Conservation (phyloP, 2,797 vertebrate genomes). For the Hydrophis major region DNA sequence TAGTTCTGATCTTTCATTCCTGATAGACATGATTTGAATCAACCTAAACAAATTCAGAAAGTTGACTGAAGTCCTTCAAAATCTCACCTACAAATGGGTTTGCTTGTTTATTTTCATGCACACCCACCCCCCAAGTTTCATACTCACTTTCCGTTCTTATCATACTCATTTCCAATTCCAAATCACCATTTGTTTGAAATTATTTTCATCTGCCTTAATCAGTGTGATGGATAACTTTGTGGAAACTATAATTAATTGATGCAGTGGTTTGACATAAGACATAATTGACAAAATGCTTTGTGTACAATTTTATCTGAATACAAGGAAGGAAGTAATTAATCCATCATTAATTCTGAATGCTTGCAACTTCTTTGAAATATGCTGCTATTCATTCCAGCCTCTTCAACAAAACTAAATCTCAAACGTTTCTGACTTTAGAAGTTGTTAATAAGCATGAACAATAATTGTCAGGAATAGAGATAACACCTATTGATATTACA, state of each 20-base stretch:
- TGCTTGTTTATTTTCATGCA: background rate
- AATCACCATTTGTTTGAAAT: conserved; percentile 64
- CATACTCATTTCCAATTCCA: conserved; percentile 58
- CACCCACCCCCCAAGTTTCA: background rate
- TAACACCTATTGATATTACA: background rate
- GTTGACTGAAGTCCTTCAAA: background rate
- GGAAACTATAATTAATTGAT: conserved; percentile 74
- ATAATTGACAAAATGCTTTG: conserved; percentile 72
- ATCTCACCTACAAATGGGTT: background rate
- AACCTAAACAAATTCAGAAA: background rate
- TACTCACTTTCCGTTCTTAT: background rate
- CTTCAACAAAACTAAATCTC: conserved; percentile 64
- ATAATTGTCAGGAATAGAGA: background rate
- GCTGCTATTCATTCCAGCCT: conserved; percentile 71
- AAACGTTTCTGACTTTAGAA: background rate
- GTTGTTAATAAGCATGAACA: background rate
- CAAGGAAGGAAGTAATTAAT: conserved; percentile 72
- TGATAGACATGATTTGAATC: background rate
- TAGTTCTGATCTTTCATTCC: background rate
- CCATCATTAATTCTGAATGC: conserved; percentile 71
- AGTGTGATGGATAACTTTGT: conserved; percentile 63
- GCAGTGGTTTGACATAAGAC: conserved; percentile 67
- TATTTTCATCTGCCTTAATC: conserved; percentile 71
- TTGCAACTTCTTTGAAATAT: conserved; percentile 71
- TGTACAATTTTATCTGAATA: conserved; percentile 69